A percentile compares a stretch with the other conserved stretches of the same genome.
Conservation (phyloP, 2,797 vertebrate genomes). For the Antennarius maculatus region DNA sequence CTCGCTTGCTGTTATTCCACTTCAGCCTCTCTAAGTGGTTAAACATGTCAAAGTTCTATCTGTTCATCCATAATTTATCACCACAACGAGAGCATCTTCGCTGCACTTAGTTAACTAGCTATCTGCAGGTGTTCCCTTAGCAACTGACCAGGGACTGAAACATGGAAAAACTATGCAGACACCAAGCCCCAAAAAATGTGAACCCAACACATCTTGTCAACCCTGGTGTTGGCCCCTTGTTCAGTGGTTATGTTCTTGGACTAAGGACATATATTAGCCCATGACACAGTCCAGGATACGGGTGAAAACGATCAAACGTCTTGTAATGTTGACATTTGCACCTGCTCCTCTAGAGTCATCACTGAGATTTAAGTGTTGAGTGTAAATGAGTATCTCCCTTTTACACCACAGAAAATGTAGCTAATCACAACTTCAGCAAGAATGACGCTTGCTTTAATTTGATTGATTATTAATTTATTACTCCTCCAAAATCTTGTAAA, state of each 20-base stretch:
- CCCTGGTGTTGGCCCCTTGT: conserved; percentile 66
- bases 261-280: conserved; percentile 46
- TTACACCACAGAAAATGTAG: neutral
- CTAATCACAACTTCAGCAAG: neutral
- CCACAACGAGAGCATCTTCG: conserved; percentile 73
- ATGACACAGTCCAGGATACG: conserved; percentile 53
- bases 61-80: conserved; percentile 84
- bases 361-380: conserved; percentile 38
- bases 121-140: conserved; percentile 81
- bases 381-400: neutral
- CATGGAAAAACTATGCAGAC: conserved; percentile 49
- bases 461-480: too few species aligned
- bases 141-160: conserved; percentile 73
- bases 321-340: conserved; percentile 49
- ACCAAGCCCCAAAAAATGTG: conserved; percentile 61
- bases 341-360: conserved; percentile 38
- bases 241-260: conserved; percentile 56
- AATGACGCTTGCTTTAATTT: neutral
- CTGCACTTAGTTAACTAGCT: conserved; percentile 84
- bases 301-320: conserved; percentile 53
- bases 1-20: conserved; percentile 62
- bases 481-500: too few species aligned
- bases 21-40: conserved; percentile 82
- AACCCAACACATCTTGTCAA: conserved; percentile 68
- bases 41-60: conserved; percentile 85